A percentile compares a stretch with the other conserved stretches of the same genome.
Evolutionary conservation across 2,888 invertebrate genomes (phyloP).

Genomic region (Lithophane socia): DNA sequence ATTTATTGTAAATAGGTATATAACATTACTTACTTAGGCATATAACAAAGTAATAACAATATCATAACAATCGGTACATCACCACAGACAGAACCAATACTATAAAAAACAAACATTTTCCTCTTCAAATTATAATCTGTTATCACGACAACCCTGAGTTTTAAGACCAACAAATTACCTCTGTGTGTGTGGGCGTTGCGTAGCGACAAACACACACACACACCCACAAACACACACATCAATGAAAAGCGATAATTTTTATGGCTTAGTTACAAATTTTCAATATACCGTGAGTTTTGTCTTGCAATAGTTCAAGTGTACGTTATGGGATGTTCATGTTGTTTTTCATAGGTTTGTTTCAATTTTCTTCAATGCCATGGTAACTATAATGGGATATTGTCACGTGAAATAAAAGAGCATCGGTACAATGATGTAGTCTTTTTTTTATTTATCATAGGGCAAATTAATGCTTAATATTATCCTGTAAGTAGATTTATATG

Average conservation of each 20-base stretch:
- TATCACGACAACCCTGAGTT: constrained; percentile 69
- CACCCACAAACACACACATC: constrained; percentile 67
- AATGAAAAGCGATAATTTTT: constrained; percentile 67
- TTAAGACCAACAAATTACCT: constrained; percentile 70
- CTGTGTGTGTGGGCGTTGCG: constrained; percentile 61
- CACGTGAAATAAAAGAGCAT: not conserved
- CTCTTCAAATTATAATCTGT: constrained; percentile 10
- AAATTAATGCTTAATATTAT: not conserved
- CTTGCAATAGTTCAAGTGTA: constrained; percentile 14
- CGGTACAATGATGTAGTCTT: not conserved
- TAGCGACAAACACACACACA: constrained; percentile 44
- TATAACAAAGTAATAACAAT: not conserved
- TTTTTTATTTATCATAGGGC: not conserved
- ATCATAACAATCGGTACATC: not conserved
- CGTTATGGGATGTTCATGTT: not conserved
- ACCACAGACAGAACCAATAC: not conserved
- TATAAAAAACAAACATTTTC: constrained; percentile 12
- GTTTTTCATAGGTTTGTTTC: not conserved
- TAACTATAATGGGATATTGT: not conserved
- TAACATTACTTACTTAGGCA: not conserved
- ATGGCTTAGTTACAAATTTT: constrained; percentile 69
- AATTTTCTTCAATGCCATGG: not conserved
- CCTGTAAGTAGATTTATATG: not conserved
- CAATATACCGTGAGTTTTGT: constrained; percentile 47
- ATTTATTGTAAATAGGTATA: too few relatives aligned